Evolutionary conservation across 1,140 invertebrate species (phyloP), one percentile per base, ranked within the genome.

Genomic region (Diorhabda carinulata): DNA sequence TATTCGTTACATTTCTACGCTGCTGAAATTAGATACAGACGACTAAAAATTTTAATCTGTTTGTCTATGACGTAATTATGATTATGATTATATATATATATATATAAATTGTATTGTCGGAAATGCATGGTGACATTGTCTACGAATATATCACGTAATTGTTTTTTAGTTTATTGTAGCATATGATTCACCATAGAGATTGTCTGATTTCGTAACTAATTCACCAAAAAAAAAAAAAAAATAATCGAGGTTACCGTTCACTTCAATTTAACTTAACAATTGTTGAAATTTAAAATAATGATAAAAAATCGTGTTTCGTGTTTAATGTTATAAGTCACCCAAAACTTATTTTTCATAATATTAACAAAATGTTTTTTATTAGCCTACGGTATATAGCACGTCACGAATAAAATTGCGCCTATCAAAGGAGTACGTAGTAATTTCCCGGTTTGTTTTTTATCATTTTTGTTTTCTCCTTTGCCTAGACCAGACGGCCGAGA

Each of bases 41-140:
- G 47, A 52, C 47, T 52, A n/a, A n/a, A 52, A 52, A 52, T 52
- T 52, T 52, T 52, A 52, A 52, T 52, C 47, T 52, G 47, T 52
- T 52, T 52, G 47, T 52, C 47, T 52, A 52, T 52, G 47, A 52
- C 47, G 47, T 52, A 52, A 52, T 25, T 25, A 25, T 4, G 47
- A 52, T 52, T 52, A 3, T 4, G 3, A 2, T 3, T 52, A 2
- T 6, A 6, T 6, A 52, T 52, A 52, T 52, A n/a, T 52, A 52
- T 52, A 52, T 9, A 52, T 9, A 5, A 6, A 2, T 9, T 52
- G 47, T 52, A 52, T 9, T 52, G 47, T 52, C 47, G 47, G 47
- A 52, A 52, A 52, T n/a, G 47, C 47, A 52, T 52, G 2, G 2
- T 52, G 47, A 4, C 47, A 52, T 52, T 52, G 47, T n/a, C 47